Base-by-base conservation (phyloP, 2,797 vertebrate species). In the Sebastes reedi region DNA sequence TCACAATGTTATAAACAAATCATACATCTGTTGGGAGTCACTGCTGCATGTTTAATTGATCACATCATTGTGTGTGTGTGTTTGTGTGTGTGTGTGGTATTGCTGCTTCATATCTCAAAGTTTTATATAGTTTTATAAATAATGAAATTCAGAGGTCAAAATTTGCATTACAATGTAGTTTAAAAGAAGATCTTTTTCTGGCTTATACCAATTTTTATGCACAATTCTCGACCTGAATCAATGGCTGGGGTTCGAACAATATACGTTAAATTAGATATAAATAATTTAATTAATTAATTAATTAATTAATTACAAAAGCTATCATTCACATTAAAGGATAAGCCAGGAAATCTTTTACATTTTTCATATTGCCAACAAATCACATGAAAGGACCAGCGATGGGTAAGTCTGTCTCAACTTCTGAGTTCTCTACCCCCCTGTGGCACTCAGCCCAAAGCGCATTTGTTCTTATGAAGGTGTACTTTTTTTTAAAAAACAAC, bases 1-100 rank as follows among this genome's bases (percentile, higher is more conserved):
- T 82, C 13, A 62, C 18, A 14, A 72, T 73, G 80, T 83, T 75
- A 80, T 80, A 89, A 90, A 88, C 64, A 86, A 84, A 84, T 87
- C 34, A 62, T 32, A 62, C 46, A 50, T 61, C 55, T 50, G 39
- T 10, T 1, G 0, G 52, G 22, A 13, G 13, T 85, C 54, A 20
- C 56, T 46, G 77, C 59, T 80, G 6, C 61, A 2, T 89, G 54
- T 79, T 72, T 58, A 72, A 54, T 83, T 70, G 20, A 72, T 16
- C 13, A 42, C 54, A 25, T 55, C 18, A 12, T 68, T 18, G 13
- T 34, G 30, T 34, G 7, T 46, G 36, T 10, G 20, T 16, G 5
- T 27, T 2, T 64, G 36, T 42, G 22, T 10, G 20, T 36, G n/a
- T 67, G 39, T 66, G 8, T 13, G 32, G 30, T 42, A 3, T 22